phyloP scores from a whole-genome alignment of 2,113 vertebrate genomes.

The Elephantulus edwardii region DNA sequence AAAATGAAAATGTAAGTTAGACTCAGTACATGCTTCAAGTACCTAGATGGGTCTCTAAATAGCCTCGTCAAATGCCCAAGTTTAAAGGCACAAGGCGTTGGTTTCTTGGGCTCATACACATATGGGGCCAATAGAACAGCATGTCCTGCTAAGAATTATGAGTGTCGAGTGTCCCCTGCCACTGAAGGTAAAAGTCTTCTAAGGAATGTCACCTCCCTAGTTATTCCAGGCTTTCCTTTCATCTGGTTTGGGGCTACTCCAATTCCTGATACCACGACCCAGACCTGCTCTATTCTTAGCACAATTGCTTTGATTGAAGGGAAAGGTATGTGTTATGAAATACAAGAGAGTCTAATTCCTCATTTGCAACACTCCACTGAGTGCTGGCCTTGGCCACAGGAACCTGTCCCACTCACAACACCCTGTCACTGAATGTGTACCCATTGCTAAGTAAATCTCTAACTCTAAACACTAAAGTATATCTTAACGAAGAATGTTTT shows the following conservation, averaged over 20 bases:
- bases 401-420: not conserved
- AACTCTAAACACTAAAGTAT: not conserved
- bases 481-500: conserved; percentile 2
- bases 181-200: conserved; percentile 23
- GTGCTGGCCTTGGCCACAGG: not conserved
- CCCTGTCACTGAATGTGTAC: not conserved
- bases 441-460: not conserved
- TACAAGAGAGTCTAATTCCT: not conserved
- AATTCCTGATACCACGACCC: conserved; percentile 22
- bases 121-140: not conserved
- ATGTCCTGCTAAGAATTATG: not conserved
- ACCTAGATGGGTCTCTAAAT: not conserved
- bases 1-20: conserved; percentile 20
- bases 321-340: not conserved
- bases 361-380: not conserved
- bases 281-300: conserved; percentile 65
- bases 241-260: conserved; percentile 21
- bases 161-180: not conserved
- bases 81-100: not conserved
- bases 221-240: conserved; percentile 14
- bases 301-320: conserved; percentile 43
- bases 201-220: conserved; percentile 12
- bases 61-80: not conserved
- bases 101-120: not conserved
- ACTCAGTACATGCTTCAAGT: not conserved